A percentile compares a stretch with the other conserved stretches of the same genome.
These are phyloP conservation scores for roundworm (Caenorhabditis elegans) DNA, from an alignment of 1,140 invertebrate genomes.

Conservation along the genomic window DNA sequence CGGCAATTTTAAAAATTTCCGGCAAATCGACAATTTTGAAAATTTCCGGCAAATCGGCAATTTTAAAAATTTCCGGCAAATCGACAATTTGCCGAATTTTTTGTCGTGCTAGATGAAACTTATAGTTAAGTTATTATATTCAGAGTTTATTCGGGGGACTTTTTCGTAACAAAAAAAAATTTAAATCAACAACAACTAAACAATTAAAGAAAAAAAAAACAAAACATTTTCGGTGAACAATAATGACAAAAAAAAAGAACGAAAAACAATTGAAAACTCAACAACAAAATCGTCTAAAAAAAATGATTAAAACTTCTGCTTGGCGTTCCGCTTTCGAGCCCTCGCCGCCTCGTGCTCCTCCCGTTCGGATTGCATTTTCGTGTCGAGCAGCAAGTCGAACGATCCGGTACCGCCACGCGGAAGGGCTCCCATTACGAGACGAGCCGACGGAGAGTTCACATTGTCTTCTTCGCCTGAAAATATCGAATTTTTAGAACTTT, in stretches of 20 bases:
- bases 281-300: not conserved
- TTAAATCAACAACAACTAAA: not conserved
- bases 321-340: not conserved
- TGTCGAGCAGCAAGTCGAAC: constrained; percentile 71
- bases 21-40: too few relatives aligned
- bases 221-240: too few relatives aligned
- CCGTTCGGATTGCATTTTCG: not conserved
- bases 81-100: too few relatives aligned
- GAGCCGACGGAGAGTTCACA: constrained; percentile 82
- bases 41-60: too few relatives aligned
- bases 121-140: too few relatives aligned
- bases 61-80: too few relatives aligned
- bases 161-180: not conserved
- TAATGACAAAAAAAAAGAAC: not conserved
- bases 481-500: not conserved
- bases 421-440: constrained; percentile 82
- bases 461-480: constrained; percentile 74
- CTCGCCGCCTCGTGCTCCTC: not conserved
- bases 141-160: too few relatives aligned
- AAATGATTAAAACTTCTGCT: not conserved
- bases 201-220: not conserved
- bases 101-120: too few relatives aligned
- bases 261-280: not conserved
- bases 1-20: too few relatives aligned
- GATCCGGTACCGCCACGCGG: constrained; percentile 81